Conservation (phyloP, 2,888 invertebrate species). For the Erannis defoliaria region DNA sequence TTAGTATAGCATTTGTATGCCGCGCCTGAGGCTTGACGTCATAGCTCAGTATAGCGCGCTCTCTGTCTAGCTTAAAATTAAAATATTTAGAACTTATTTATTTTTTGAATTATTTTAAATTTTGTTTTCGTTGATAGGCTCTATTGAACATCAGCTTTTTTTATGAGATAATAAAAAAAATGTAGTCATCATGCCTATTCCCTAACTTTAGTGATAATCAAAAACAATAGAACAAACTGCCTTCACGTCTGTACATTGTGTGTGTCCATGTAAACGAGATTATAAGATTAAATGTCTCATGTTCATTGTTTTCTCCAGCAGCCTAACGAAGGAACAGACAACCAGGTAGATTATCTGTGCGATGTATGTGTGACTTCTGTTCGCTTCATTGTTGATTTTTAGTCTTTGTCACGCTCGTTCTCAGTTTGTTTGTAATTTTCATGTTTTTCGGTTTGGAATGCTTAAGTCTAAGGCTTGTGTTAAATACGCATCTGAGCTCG, state of each 20-base stretch:
- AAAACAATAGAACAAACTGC: slow-evolving; percentile 32
- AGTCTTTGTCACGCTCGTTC: slow-evolving; percentile 5
- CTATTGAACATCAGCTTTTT: too few relatives aligned
- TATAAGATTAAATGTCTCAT: slow-evolving; percentile 52
- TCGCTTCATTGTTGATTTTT: slow-evolving; percentile 24
- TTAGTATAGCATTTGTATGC: too few relatives aligned
- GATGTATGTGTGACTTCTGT: slow-evolving; percentile 35
- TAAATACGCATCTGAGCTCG: background rate
- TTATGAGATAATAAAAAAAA: too few relatives aligned
- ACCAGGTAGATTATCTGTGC: slow-evolving; percentile 71
- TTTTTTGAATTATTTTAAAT: too few relatives aligned
- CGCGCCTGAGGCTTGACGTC: too few relatives aligned
- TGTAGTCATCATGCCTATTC: too few relatives aligned
- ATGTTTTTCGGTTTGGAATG: background rate
- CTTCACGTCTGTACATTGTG: slow-evolving; percentile 32
- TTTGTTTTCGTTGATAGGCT: too few relatives aligned
- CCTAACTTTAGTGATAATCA: slow-evolving; percentile 15
- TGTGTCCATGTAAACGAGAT: slow-evolving; percentile 34
- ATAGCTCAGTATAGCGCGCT: too few relatives aligned
- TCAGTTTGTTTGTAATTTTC: slow-evolving; percentile 20
- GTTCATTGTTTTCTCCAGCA: slow-evolving; percentile 74
- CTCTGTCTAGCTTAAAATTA: too few relatives aligned
- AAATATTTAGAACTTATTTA: too few relatives aligned
- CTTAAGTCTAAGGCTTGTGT: background rate
- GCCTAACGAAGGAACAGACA: slow-evolving; percentile 83